Conservation (phyloP, 2,888 invertebrate species). For the Cerceris ruficornis region DNA sequence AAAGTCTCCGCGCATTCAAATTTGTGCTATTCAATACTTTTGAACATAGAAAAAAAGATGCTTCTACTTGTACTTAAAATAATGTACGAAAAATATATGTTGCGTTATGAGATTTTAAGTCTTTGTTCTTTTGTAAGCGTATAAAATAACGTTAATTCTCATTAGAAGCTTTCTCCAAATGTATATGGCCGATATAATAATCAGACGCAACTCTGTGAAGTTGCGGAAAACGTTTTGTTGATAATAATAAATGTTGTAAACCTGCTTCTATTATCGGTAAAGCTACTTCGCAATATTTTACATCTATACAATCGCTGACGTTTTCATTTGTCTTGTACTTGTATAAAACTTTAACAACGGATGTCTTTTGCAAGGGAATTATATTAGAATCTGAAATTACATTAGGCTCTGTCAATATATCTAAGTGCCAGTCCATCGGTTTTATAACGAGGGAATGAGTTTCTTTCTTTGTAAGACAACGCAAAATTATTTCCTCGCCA, state of each 20-base stretch:
- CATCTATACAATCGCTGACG: slow-evolving; percentile 58
- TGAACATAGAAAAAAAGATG: slow-evolving; percentile 8
- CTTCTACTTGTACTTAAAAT: slow-evolving; percentile 21
- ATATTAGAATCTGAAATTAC: slow-evolving; percentile 34
- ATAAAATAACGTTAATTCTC: slow-evolving; percentile 11
- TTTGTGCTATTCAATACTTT: slow-evolving; percentile 17
- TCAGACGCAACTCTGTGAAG: slow-evolving; percentile 70
- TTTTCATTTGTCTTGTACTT: slow-evolving; percentile 69
- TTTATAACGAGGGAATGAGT: slow-evolving; percentile 72
- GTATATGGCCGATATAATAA: slow-evolving; percentile 75
- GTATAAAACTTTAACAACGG: slow-evolving; percentile 76
- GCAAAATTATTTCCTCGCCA: slow-evolving; percentile 73
- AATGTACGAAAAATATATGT: slow-evolving; percentile 5
- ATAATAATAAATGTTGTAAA: slow-evolving; percentile 72
- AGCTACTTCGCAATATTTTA: slow-evolving; percentile 71
- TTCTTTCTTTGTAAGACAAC: slow-evolving; percentile 66
- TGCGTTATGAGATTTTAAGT: not conserved
- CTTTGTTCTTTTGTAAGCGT: not conserved
- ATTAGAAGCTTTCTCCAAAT: slow-evolving; percentile 33
- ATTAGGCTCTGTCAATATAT: slow-evolving; percentile 69
- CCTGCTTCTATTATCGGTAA: slow-evolving; percentile 73
- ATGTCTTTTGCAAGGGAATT: slow-evolving; percentile 60
- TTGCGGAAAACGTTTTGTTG: slow-evolving; percentile 75
- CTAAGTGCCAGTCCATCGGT: slow-evolving; percentile 75
- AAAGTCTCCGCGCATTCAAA: slow-evolving; percentile 12